A percentile compares a stretch with the other conserved stretches of the same genome.
Conservation (phyloP, 2,113 vertebrate species). For the Eurypyga helias region DNA sequence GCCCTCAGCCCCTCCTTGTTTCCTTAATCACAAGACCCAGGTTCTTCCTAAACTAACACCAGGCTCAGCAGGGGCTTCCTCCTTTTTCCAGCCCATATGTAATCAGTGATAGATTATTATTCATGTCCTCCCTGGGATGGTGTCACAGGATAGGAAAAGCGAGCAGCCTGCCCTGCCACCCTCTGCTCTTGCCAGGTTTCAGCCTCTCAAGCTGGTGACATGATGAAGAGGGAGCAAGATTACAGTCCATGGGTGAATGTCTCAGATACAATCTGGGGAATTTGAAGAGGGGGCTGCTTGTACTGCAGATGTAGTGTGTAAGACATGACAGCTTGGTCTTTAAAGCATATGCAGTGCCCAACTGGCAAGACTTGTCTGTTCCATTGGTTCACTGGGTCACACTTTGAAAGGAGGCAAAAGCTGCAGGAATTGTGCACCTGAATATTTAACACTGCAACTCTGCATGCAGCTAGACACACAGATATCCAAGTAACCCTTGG, state of each 20-base stretch:
- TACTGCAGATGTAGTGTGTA: not conserved
- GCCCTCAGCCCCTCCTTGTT: not conserved
- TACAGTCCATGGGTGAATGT: not conserved
- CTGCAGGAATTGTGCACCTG: not conserved
- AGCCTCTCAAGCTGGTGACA: not conserved
- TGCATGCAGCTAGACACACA: not conserved
- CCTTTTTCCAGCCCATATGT: not conserved
- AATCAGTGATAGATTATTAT: not conserved
- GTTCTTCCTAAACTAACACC: not conserved
- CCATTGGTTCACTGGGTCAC: not conserved
- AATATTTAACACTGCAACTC: not conserved
- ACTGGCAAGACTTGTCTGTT: not conserved
- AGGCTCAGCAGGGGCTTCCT: not conserved
- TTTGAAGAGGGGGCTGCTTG: not conserved
- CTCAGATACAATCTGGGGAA: not conserved
- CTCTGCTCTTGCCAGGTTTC: not conserved
- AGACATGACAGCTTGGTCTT: not conserved
- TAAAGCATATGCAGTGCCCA: not conserved
- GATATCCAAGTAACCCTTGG: not conserved
- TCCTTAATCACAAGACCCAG: not conserved
- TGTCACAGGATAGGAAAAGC: not conserved
- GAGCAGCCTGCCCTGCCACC: not conserved
- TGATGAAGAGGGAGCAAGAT: not conserved
- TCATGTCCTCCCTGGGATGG: not conserved
- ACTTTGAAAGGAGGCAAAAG: not conserved